Percentiles rank a stretch among this genome's conserved stretches.
Conservation (phyloP, 2,113 vertebrate species). For the Raja brachyura region DNA sequence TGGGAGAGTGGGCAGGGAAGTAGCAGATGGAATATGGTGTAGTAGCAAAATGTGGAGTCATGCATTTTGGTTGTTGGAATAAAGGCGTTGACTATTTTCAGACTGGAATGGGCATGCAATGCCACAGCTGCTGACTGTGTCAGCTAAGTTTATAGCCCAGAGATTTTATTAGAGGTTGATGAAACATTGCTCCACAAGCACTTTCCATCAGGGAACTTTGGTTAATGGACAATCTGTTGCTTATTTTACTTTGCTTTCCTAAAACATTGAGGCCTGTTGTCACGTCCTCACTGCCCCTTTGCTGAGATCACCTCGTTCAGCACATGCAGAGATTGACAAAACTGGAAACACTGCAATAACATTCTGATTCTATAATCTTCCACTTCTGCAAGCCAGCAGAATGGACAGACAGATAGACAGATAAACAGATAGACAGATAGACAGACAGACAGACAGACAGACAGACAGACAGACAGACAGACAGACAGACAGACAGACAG, state of each 20-base stretch:
- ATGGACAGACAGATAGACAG: no score
- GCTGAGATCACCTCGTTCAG: background rate
- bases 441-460: no score
- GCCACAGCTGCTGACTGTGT: background rate
- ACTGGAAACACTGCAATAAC: background rate
- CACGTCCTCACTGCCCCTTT: background rate
- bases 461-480: no score
- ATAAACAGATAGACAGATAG: no score
- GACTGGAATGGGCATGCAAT: no score
- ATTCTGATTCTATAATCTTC: slow-evolving; percentile 4
- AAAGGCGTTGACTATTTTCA: no score
- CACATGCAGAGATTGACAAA: background rate
- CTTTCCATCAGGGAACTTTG: background rate
- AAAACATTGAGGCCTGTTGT: background rate
- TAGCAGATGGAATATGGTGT: no score
- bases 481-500: no score
- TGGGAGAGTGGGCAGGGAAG: no score
- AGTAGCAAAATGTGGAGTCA: no score
- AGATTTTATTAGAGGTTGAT: background rate
- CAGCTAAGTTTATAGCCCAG: background rate
- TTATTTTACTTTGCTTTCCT: background rate
- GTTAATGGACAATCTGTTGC: background rate
- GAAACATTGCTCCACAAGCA: background rate
- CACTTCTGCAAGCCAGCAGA: background rate
- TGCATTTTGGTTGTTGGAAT: no score